Conservation (phyloP, 2,888 invertebrate species). For the Epinotia ramella region DNA sequence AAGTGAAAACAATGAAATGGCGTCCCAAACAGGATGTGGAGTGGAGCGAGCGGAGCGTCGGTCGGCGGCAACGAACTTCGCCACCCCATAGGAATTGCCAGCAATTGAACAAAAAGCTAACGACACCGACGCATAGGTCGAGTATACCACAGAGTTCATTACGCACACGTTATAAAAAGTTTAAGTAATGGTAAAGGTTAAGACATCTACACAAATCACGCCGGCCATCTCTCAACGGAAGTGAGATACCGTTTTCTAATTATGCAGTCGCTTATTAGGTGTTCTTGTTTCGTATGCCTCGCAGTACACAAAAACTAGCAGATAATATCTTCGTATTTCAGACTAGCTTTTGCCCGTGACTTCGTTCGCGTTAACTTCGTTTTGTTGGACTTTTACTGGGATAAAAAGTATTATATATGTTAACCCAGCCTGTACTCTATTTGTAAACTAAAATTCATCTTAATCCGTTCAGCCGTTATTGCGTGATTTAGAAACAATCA, state of each 20-base stretch:
- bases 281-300: not conserved
- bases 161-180: not conserved
- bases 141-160: constrained; percentile 7
- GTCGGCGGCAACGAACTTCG: constrained; percentile 73
- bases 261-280: constrained; percentile 13
- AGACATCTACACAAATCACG: constrained; percentile 9
- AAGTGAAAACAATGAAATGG: constrained; percentile 66
- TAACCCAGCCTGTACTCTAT: too few species aligned
- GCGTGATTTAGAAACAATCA: too few species aligned
- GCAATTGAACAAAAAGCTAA: constrained; percentile 48
- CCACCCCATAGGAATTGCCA: constrained; percentile 55
- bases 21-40: constrained; percentile 72
- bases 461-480: too few species aligned
- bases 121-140: constrained; percentile 20
- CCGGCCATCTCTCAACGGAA: constrained; percentile 25
- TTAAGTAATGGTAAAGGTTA: constrained; percentile 6
- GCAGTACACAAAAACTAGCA: not conserved
- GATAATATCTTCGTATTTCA: not conserved
- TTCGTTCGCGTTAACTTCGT: too few species aligned
- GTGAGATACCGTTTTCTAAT: constrained; percentile 26
- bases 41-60: constrained; percentile 63
- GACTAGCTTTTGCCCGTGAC: too few species aligned
- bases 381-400: too few species aligned
- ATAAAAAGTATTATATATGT: too few species aligned
- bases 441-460: too few species aligned